Conservation (phyloP, 2,888 invertebrate genomes). For the Drosophila subquinaria region DNA sequence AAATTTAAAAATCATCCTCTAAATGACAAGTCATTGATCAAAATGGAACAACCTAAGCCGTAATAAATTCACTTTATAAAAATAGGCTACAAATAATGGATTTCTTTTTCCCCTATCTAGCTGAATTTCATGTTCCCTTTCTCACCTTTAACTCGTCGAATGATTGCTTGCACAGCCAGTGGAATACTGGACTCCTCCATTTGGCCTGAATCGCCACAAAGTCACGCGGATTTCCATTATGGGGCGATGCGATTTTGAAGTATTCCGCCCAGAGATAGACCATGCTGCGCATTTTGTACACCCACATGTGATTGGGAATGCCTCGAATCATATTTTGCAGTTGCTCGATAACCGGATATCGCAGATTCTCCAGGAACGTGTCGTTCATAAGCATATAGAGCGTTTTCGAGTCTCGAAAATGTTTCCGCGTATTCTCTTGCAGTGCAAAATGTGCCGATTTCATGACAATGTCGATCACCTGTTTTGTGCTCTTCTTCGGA, state of each 20-base stretch:
- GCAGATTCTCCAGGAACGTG: constrained; percentile 44
- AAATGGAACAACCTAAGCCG: no score
- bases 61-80: no score
- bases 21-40: no score
- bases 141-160: constrained; percentile 64
- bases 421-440: constrained; percentile 17
- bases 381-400: constrained; percentile 53
- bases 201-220: background rate
- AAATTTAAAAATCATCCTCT: no score
- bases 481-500: background rate
- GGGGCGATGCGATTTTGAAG: constrained; percentile 15
- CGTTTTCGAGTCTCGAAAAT: constrained; percentile 27
- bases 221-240: background rate
- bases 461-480: constrained; percentile 26
- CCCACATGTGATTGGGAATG: constrained; percentile 59
- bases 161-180: constrained; percentile 63
- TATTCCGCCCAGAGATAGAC: constrained; percentile 56
- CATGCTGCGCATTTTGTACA: constrained; percentile 58
- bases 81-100: no score
- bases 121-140: no score
- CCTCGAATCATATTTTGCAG: constrained; percentile 59
- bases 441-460: constrained; percentile 32
- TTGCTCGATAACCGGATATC: constrained; percentile 10
- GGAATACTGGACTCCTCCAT: constrained; percentile 57
- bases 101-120: no score